phyloP scores from a whole-genome alignment of 2,888 invertebrate species.

The Reticulitermes lucifugus region DNA sequence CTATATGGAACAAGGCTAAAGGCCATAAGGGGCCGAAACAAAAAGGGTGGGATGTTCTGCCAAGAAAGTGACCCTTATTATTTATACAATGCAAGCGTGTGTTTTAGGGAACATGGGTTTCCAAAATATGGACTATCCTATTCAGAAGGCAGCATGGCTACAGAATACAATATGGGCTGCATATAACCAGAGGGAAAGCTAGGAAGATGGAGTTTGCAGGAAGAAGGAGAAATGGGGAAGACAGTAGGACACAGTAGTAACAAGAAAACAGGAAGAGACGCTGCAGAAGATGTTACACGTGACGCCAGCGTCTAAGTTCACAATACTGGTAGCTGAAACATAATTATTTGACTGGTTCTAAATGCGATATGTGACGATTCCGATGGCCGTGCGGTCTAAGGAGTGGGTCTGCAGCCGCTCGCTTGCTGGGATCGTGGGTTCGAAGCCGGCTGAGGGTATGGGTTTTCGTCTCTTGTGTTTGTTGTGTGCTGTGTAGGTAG shows the following conservation, averaged over 20 bases:
- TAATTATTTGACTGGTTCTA: too few species aligned
- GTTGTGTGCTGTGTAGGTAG: too few species aligned
- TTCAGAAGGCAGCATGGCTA: background rate
- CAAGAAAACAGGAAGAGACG: background rate
- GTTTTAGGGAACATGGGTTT: conserved; percentile 43
- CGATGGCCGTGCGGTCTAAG: too few species aligned
- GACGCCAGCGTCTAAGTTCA: too few species aligned
- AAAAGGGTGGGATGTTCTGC: conserved; percentile 37
- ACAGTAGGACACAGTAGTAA: background rate
- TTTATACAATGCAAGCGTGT: conserved; percentile 52
- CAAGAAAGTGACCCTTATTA: conserved; percentile 50
- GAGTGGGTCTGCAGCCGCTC: too few species aligned
- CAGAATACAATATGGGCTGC: conserved; percentile 43
- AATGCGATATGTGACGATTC: too few species aligned
- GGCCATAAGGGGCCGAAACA: conserved; percentile 13
- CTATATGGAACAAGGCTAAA: conserved; percentile 33
- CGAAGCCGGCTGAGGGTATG: too few species aligned
- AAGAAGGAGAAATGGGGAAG: background rate
- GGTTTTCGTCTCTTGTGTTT: too few species aligned
- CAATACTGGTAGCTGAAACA: too few species aligned
- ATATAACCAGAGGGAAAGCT: conserved; percentile 35
- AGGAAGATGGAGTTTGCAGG: background rate
- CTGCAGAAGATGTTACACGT: background rate
- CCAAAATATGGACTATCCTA: conserved; percentile 45
- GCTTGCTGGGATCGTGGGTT: too few species aligned